Base-by-base conservation (phyloP, 2,888 invertebrate genomes). In the Trissoscelio sp. region DNA sequence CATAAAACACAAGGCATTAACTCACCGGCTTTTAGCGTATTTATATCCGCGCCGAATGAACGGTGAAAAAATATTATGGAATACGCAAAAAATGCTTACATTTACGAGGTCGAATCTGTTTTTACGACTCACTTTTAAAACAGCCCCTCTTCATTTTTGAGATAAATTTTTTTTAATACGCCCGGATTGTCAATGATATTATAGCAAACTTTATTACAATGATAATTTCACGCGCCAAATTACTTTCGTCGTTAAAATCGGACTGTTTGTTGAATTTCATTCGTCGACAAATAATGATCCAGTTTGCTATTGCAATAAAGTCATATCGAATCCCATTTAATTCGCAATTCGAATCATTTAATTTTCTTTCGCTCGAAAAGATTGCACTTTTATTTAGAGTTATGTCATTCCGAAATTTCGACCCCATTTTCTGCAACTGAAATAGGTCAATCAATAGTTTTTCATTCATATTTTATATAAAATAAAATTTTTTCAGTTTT, bases 11-110 rank as follows among this genome's bases (percentile, higher is more conserved):
- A 9, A 42, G 37, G 55, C 57, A 70, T 60, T 60, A 69, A 42
- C 48, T 46, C 48, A 37, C n/a, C 22, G 22, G 64, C 75, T 58
- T 66, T 67, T 66, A 67, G 58, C 64, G 74, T 57, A 74, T 74
- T 74, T 74, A 57, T 74, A 37, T 28, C 64, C 14, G 39, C 22
- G 14, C 14, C 9, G 37, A 44, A 55, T 44, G 64, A 55, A 46
- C 31, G 28, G n/a, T 16, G 73, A 53, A 60, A 72, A 62, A 62
- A 73, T 42, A 11, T 42, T 48, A 31, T 22, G 12, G 22, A 53
- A 34, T 51, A 64, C 46, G 31, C 55, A 62, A 60, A 73, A 31
- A 53, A 12, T 22, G n/a, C n/a, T 20, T 12, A 57, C 69, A 51
- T 72, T 72, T 60, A 51, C 22, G 60, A 60, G 28, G 12, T 44